Percentiles rank a stretch among this genome's conserved stretches.
Evolutionary conservation across 2,888 invertebrate genomes (phyloP).

Genomic region (Drosophila anomelani): DNA sequence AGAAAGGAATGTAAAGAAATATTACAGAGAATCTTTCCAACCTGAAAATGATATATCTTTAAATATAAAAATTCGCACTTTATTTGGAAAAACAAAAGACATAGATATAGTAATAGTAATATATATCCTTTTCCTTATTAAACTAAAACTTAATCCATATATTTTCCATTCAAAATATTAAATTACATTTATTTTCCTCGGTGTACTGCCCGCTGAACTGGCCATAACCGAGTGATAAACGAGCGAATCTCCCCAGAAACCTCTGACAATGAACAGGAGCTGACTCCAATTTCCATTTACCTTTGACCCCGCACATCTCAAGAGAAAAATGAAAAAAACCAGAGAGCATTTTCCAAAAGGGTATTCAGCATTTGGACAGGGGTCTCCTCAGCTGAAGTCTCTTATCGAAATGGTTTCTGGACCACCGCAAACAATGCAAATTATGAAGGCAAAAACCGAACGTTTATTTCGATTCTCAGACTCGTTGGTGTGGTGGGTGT

Average conservation of each 20-base stretch:
- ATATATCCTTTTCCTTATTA: background rate
- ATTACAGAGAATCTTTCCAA: background rate
- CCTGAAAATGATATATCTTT: background rate
- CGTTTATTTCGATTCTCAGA: conserved; percentile 29
- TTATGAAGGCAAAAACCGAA: conserved; percentile 73
- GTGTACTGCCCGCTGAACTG: conserved; percentile 13
- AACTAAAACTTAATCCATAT: accelerated
- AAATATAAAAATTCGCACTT: background rate
- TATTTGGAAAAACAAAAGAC: background rate
- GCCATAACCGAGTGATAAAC: conserved; percentile 15
- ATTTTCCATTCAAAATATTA: background rate
- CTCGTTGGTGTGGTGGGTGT: background rate
- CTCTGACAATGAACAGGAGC: conserved; percentile 15
- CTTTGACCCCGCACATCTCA: conserved; percentile 9
- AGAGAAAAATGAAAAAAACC: conserved; percentile 5
- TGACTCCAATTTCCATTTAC: conserved; percentile 34
- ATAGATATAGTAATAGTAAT: no score
- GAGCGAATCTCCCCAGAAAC: conserved; percentile 10
- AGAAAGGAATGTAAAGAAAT: background rate
- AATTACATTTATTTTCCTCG: background rate
- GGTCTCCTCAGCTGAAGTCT: conserved; percentile 11
- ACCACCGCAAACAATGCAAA: conserved; percentile 73
- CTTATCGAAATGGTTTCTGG: conserved; percentile 52
- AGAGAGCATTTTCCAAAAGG: conserved; percentile 27
- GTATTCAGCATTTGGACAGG: conserved; percentile 33